These are phyloP conservation scores for Atherinosoma microstoma DNA, from an alignment of 2,797 vertebrate species.

Conservation along the genomic window DNA sequence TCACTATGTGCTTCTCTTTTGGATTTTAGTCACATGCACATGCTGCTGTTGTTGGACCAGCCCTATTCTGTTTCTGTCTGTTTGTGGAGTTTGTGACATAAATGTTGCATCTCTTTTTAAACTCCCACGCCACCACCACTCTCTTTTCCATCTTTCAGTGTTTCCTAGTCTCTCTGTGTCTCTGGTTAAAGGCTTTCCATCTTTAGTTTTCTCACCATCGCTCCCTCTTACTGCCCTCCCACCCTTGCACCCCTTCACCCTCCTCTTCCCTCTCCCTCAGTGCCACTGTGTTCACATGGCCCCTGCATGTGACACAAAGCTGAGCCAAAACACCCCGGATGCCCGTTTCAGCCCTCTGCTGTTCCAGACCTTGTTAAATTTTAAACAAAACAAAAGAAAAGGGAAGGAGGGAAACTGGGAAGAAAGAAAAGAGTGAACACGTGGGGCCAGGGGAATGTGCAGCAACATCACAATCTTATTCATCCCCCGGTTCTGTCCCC, in stretches of 20 bases:
- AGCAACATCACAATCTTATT: slow-evolving; percentile 77
- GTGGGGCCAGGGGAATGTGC: slow-evolving; percentile 75
- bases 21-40: not conserved
- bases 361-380: slow-evolving; percentile 84
- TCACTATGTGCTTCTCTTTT: slow-evolving; percentile 1
- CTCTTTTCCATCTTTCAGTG: slow-evolving; percentile 21
- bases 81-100: slow-evolving; percentile 13
- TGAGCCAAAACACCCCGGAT: slow-evolving; percentile 85
- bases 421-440: slow-evolving; percentile 61
- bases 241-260: slow-evolving; percentile 4
- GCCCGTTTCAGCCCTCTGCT: slow-evolving; percentile 79
- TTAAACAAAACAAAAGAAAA: slow-evolving; percentile 83
- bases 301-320: slow-evolving; percentile 82
- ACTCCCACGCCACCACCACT: slow-evolving; percentile 9
- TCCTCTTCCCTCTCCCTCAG: slow-evolving; percentile 39
- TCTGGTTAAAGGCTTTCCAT: slow-evolving; percentile 54
- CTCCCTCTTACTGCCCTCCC: slow-evolving; percentile 37
- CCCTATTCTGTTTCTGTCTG: slow-evolving; percentile 10
- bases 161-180: slow-evolving; percentile 41
- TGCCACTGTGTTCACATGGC: slow-evolving; percentile 83
- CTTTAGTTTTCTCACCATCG: slow-evolving; percentile 41
- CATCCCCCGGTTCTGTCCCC: slow-evolving; percentile 62
- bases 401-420: slow-evolving; percentile 46
- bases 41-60: not conserved
- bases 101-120: slow-evolving; percentile 33